These are phyloP conservation scores for Aepyceros melampus DNA, from an alignment of 2,113 vertebrate species.

Conservation along the genomic window DNA sequence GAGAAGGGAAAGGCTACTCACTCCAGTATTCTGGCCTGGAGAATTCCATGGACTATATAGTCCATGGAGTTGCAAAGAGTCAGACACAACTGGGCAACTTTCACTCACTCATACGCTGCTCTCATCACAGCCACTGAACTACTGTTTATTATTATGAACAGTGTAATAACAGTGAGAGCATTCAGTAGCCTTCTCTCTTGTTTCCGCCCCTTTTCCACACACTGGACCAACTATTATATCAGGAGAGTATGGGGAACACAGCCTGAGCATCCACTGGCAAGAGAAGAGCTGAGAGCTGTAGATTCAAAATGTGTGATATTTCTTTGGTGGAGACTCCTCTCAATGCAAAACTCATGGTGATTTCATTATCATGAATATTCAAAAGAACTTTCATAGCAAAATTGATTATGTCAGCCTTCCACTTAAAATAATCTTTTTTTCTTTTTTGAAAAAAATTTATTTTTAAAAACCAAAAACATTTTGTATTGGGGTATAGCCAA, in stretches of 20 bases:
- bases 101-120: conserved; percentile 71
- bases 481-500: background rate
- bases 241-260: conserved; percentile 87
- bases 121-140: conserved; percentile 89
- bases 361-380: conserved; percentile 90
- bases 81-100: background rate
- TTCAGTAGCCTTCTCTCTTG: conserved; percentile 90
- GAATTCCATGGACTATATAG: background rate
- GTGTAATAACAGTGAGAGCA: conserved; percentile 86
- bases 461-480: background rate
- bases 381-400: conserved; percentile 93
- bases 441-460: background rate
- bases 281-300: conserved; percentile 90
- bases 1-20: background rate
- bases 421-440: conserved; percentile 88
- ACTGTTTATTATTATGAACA: conserved; percentile 86
- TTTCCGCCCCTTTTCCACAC: conserved; percentile 90
- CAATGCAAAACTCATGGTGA: conserved; percentile 90
- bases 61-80: accelerated
- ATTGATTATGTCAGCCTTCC: conserved; percentile 95
- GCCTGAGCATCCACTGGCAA: conserved; percentile 92
- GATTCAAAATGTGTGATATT: conserved; percentile 94
- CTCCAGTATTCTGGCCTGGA: background rate
- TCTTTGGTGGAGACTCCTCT: conserved; percentile 91
- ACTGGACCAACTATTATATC: conserved; percentile 91